phyloP scores from a whole-genome alignment of 2,888 invertebrate species.

The Hydrotaea diabolus region DNA sequence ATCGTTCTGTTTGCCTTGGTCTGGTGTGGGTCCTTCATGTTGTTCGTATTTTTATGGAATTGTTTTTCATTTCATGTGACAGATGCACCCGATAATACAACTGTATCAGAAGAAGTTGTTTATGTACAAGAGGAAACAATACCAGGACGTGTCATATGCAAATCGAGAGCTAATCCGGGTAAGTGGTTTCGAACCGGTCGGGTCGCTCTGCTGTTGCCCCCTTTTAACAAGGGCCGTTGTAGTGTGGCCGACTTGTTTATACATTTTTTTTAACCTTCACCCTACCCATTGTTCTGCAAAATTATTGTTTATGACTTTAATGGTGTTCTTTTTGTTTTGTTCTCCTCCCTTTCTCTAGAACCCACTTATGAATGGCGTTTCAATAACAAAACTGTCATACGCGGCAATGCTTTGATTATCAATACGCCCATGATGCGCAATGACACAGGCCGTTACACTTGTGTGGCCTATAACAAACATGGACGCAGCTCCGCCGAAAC shows the following conservation, averaged over 20 bases:
- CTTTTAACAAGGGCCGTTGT: background rate
- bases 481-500: conserved; percentile 87
- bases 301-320: conserved; percentile 49
- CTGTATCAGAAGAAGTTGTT: conserved; percentile 83
- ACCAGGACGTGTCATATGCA: conserved; percentile 82
- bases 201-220: no score
- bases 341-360: conserved; percentile 69
- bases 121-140: conserved; percentile 82
- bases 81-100: conserved; percentile 94
- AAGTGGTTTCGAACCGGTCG: conserved; percentile 65
- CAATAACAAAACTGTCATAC: conserved; percentile 77
- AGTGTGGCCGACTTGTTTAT: background rate
- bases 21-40: background rate
- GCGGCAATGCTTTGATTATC: conserved; percentile 82
- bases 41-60: conserved; percentile 38
- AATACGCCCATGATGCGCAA: conserved; percentile 86
- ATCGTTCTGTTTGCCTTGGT: conserved; percentile 14
- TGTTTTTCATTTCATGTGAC: conserved; percentile 65
- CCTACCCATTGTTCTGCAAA: background rate
- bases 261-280: background rate
- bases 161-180: conserved; percentile 82
- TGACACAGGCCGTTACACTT: conserved; percentile 89
- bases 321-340: conserved; percentile 7
- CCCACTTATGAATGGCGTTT: conserved; percentile 80
- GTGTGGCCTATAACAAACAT: conserved; percentile 90